Percentiles rank a stretch among this genome's conserved stretches.
phyloP scores from a whole-genome alignment of 2,113 vertebrate genomes.

The Odobenus rosmarus region DNA sequence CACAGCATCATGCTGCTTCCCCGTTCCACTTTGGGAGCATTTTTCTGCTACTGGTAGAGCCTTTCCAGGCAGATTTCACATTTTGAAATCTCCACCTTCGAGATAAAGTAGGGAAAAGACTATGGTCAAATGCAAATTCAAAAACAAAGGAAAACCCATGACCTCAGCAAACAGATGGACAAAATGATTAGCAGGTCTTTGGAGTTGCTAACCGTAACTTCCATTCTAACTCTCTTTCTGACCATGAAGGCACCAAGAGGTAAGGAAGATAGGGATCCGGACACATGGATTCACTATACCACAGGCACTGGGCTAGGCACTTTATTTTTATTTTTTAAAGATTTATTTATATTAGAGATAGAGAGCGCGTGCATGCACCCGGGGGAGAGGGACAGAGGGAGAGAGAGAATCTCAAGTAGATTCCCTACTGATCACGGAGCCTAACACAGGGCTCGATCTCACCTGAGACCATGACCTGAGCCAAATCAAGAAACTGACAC shows the following conservation, averaged over 20 bases:
- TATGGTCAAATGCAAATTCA: background rate
- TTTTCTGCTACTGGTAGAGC: background rate
- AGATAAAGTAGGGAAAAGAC: conserved; percentile 1
- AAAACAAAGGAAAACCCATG: background rate
- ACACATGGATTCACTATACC: accelerated
- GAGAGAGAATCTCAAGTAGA: no score
- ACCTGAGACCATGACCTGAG: background rate
- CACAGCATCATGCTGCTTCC: background rate
- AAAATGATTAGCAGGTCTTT: background rate
- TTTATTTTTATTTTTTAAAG: background rate
- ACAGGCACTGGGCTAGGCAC: accelerated
- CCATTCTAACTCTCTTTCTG: background rate
- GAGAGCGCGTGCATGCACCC: accelerated
- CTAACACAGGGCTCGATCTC: background rate
- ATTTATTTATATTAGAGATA: background rate
- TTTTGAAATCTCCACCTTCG: background rate
- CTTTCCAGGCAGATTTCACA: background rate
- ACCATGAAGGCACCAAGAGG: background rate
- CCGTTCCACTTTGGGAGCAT: background rate
- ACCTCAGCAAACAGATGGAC: background rate
- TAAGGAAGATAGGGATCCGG: background rate
- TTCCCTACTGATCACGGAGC: background rate
- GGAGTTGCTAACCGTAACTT: background rate
- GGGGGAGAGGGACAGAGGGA: background rate
- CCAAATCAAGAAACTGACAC: background rate